Percentiles rank a stretch among this genome's conserved stretches.
These are phyloP conservation scores for Pseudochirops cupreus DNA, from an alignment of 2,797 vertebrate genomes.

Conservation along the genomic window DNA sequence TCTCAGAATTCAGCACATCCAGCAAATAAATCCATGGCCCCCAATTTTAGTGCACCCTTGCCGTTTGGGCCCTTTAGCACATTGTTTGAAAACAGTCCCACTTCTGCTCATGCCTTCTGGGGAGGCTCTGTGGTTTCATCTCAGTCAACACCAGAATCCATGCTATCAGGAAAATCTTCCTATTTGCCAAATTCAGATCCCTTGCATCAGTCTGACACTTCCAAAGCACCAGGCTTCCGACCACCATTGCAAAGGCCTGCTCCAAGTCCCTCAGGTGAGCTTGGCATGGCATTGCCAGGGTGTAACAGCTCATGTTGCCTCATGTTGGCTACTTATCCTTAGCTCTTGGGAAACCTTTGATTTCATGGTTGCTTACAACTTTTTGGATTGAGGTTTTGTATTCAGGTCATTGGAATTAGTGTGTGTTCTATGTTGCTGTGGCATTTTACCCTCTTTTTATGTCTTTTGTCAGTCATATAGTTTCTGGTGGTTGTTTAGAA, in stretches of 20 bases:
- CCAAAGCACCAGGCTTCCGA: slow-evolving; percentile 91
- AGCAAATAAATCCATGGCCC: slow-evolving; percentile 87
- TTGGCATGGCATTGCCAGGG: background rate
- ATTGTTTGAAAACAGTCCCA: slow-evolving; percentile 87
- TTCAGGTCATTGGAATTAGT: background rate
- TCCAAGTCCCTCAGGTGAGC: slow-evolving; percentile 89
- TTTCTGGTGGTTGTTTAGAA: background rate
- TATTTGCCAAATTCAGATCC: slow-evolving; percentile 90
- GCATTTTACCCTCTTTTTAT: background rate
- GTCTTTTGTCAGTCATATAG: background rate
- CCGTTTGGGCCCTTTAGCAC: slow-evolving; percentile 90
- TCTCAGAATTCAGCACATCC: slow-evolving; percentile 88
- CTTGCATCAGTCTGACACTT: slow-evolving; percentile 89
- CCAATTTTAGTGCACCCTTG: slow-evolving; percentile 87
- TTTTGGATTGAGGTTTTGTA: background rate
- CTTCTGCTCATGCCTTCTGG: slow-evolving; percentile 89
- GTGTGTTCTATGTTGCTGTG: background rate
- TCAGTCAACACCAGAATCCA: slow-evolving; percentile 87
- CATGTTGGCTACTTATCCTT: background rate
- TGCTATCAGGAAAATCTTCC: slow-evolving; percentile 87
- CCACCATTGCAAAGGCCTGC: slow-evolving; percentile 89
- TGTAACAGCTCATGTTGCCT: background rate
- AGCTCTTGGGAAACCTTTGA: slow-evolving; percentile 36
- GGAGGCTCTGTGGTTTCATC: slow-evolving; percentile 89
- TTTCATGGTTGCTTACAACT: background rate